Base-by-base conservation (phyloP, 2,888 invertebrate genomes). In the Laspeyria flexula region DNA sequence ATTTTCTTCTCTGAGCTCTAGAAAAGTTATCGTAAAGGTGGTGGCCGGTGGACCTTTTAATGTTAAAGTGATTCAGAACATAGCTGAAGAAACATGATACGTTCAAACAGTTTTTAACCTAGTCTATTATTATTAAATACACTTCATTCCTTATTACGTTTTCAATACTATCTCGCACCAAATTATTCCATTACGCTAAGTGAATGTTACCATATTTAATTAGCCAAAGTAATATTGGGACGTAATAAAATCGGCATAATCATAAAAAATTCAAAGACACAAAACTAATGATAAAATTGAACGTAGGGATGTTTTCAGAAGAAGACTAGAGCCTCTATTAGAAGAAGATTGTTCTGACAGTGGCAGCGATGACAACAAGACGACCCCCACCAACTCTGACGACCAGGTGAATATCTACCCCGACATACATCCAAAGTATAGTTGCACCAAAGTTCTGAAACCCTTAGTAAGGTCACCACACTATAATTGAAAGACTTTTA, bases 281-380 rank as follows among this genome's bases (percentile, higher is more conserved):
- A 31, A 15, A n/a, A 53, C 42, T 60, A 55, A 65, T 46, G n/a
- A 31, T 18, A 30, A 41, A 16, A 15, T 55, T 55, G 52, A 61
- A 75, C 62, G 55, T 77, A 91, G 91, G 85, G 91, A 91, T 81
- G 88, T 93, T 73, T 93, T 92, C 81, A 94, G 95, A 82, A 93
- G 96, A 85, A 94, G 96, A 67, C 87, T 97, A 75, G 97, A 97
- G 81, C 97, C 97, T 41, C 93, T 97, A 4, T 94, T 96, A 62
- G 97, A 97, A 86, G 97, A 97, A 86, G 97, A 97, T 23, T 94
- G 94, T 55, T 96, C 96, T 13, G 95, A 95, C 74, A 95, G 94
- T 66, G 88, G 77, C 50, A 90, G 90, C 44, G 89, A 90, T 69
- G 88, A 92, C 51, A 89, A 91, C 68, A 92, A 92, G 50, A 83